phyloP scores from a whole-genome alignment of 2,888 invertebrate species.

The Drosophila rubida region DNA sequence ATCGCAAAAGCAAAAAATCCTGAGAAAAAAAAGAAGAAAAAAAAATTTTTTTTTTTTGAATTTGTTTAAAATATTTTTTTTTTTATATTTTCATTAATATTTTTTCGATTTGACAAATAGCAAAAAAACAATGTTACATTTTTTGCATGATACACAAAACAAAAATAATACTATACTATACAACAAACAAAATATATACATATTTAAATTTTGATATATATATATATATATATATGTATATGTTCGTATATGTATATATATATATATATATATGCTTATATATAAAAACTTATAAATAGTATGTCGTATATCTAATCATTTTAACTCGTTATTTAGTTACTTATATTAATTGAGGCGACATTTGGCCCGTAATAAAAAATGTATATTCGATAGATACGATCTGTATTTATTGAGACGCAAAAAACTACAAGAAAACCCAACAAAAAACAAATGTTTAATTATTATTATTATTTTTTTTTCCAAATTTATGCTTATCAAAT shows the following conservation, averaged over 20 bases:
- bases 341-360: slow-evolving; percentile 62
- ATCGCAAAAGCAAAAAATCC: slow-evolving; percentile 38
- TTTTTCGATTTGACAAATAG: slow-evolving; percentile 40
- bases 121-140: slow-evolving; percentile 46
- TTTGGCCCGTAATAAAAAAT: slow-evolving; percentile 36
- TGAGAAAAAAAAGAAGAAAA: slow-evolving; percentile 30
- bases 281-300: slow-evolving; percentile 30
- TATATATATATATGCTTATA: slow-evolving; percentile 20
- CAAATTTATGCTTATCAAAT: slow-evolving; percentile 70
- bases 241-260: slow-evolving; percentile 25
- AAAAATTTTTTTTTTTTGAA: slow-evolving; percentile 32
- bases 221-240: slow-evolving; percentile 22
- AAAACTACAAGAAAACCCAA: slow-evolving; percentile 15
- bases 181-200: slow-evolving; percentile 5
- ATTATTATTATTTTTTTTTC: slow-evolving; percentile 52
- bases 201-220: slow-evolving; percentile 26
- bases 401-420: slow-evolving; percentile 24
- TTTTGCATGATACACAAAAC: slow-evolving; percentile 26
- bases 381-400: slow-evolving; percentile 21
- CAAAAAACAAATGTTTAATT: slow-evolving; percentile 41
- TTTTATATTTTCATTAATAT: slow-evolving; percentile 31
- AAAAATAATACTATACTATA: slow-evolving; percentile 37
- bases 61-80: slow-evolving; percentile 37
- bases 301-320: slow-evolving; percentile 54
- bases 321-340: slow-evolving; percentile 78